Evolutionary conservation across 2,797 vertebrate species (phyloP), one percentile per base, ranked within the genome.

Genomic region (Merluccius polli): DNA sequence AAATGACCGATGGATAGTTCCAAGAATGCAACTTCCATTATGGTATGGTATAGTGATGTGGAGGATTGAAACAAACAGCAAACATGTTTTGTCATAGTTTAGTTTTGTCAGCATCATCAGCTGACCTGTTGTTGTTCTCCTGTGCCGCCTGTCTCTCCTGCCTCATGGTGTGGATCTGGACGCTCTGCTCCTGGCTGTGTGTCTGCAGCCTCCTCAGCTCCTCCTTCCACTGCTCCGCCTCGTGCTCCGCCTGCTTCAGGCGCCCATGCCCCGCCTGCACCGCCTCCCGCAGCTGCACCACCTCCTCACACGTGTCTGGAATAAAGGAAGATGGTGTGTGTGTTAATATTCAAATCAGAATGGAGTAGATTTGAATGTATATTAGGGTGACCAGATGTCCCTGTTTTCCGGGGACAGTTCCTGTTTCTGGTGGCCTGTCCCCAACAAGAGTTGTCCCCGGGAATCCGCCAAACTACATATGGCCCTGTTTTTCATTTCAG

Each of bases 51-150:
- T 5, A 7, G 52, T 59, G 7, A 11, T 10, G 52, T 9, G 52
- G n/a, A 59, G 1, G 1, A 59, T 59, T 59, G 21, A n/a, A 9
- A n/a, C 21, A 24, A 59, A 59, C 52, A 44, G 41, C 13, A 44
- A 44, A 44, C 41, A 24, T 59, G 52, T 59, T 36, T 48, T 48
- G 44, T 21, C 44, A 21, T 21, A 21, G 7, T 21, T 18, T 10
- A 9, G 44, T 3, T 15, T 48, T n/a, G 7, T 24, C 52, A 63
- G 3, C n/a, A 24, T 27, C 52, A 6, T n/a, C 27, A 59, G 31
- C 78, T 6, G 0, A 97, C 97, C 95, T 97, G 88, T 94, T 96
- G 81, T 88, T 95, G 71, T 93, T 94, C 82, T 96, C 94, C 86
- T 95, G 96, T 71, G 93, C 89, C 79, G 89, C 86, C 59, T 90